Percentiles rank a stretch among this genome's conserved stretches.
Conservation (phyloP, 2,797 vertebrate species). For the Aphelocoma californica region DNA sequence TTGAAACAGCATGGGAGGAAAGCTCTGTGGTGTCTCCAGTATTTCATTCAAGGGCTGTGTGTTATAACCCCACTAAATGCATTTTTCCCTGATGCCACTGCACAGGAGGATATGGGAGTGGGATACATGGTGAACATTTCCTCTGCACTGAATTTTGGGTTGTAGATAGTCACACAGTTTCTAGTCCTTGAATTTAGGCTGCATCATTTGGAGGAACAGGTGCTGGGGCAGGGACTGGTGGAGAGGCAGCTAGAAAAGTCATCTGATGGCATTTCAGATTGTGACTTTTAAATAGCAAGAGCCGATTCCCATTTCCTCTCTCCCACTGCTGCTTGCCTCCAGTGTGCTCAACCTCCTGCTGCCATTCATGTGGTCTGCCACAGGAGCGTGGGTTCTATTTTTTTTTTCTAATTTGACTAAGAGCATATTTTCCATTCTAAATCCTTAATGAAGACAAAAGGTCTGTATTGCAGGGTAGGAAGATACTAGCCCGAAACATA, state of each 20-base stretch:
- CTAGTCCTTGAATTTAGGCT: background rate
- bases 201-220: background rate
- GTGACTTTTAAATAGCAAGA: slow-evolving; percentile 36
- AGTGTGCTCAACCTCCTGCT: slow-evolving; percentile 41
- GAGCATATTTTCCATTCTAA: slow-evolving; percentile 39
- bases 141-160: background rate
- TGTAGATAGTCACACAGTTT: background rate
- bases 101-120: background rate
- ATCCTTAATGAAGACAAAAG: slow-evolving; percentile 58
- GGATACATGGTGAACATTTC: background rate
- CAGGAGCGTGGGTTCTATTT: slow-evolving; percentile 33
- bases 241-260: background rate
- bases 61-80: rapidly evolving
- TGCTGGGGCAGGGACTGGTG: background rate
- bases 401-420: slow-evolving; percentile 38
- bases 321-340: background rate
- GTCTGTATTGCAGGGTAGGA: slow-evolving; percentile 27
- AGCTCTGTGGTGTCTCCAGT: background rate
- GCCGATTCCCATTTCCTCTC: slow-evolving; percentile 25
- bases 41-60: background rate
- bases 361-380: slow-evolving; percentile 30
- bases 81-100: background rate
- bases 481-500: background rate
- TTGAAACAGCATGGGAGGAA: background rate
- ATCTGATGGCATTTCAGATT: background rate